Evolutionary conservation across 2,888 invertebrate species (phyloP).

Genomic region (Papilio protenor): DNA sequence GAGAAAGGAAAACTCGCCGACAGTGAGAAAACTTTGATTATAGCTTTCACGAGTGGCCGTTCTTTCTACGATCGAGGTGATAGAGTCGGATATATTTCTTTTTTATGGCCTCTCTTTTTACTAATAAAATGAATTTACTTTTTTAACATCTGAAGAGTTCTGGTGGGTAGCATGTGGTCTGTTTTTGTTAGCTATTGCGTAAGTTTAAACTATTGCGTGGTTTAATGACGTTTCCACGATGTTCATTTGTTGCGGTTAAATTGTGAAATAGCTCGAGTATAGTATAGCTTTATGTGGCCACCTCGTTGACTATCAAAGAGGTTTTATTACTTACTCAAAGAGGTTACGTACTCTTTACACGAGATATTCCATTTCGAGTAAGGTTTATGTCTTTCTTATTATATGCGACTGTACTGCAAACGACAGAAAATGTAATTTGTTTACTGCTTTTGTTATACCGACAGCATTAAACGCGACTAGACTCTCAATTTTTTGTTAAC

Average conservation of each 20-base stretch:
- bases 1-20: conserved; percentile 81
- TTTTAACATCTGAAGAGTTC: conserved; percentile 67
- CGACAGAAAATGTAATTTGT: conserved; percentile 52
- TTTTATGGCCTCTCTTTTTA: conserved; percentile 81
- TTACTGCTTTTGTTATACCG: conserved; percentile 7
- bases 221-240: conserved; percentile 56
- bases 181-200: conserved; percentile 62
- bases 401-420: conserved; percentile 62
- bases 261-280: conserved; percentile 60
- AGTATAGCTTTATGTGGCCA: conserved; percentile 53
- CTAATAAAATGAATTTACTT: conserved; percentile 82
- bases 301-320: conserved; percentile 59
- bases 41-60: conserved; percentile 80
- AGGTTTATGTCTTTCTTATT: conserved; percentile 70
- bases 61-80: conserved; percentile 77
- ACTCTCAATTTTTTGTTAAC: background rate
- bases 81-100: conserved; percentile 78
- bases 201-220: conserved; percentile 71
- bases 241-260: conserved; percentile 53
- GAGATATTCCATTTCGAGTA: conserved; percentile 61
- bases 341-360: conserved; percentile 64
- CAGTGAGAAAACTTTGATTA: conserved; percentile 82
- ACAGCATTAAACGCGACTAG: background rate
- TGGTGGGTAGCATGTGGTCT: conserved; percentile 71
- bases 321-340: conserved; percentile 62